A percentile compares a stretch with the other conserved stretches of the same genome.
Conservation (phyloP, 2,113 vertebrate species). For the Candoia aspera region DNA sequence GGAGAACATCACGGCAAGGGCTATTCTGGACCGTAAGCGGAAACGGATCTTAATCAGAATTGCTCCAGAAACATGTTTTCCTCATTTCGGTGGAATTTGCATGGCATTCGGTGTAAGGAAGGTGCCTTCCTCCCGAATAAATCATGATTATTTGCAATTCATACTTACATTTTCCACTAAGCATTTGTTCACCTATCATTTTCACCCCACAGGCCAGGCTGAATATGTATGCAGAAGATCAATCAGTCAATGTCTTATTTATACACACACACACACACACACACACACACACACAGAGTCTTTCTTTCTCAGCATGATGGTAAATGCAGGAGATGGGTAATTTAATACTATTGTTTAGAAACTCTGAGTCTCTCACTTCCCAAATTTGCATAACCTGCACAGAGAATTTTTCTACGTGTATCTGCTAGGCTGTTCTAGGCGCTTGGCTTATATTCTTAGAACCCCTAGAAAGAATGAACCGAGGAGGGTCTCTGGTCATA, state of each 20-base stretch:
- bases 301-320: neutral
- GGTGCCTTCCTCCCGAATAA: neutral
- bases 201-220: neutral
- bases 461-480: neutral
- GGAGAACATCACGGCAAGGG: neutral
- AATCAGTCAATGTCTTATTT: neutral
- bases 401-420: neutral
- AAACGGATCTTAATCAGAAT: conserved; percentile 15
- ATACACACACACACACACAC: neutral
- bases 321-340: neutral
- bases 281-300: neutral
- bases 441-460: neutral
- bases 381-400: too few relatives aligned
- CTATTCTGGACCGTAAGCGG: conserved; percentile 19
- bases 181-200: neutral
- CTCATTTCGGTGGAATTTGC: conserved; percentile 42
- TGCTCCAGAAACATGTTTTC: conserved; percentile 23
- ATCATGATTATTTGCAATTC: conserved; percentile 27
- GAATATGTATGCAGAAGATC: conserved; percentile 3
- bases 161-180: conserved; percentile 5
- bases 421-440: neutral
- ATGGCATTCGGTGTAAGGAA: conserved; percentile 35
- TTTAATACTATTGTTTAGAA: neutral
- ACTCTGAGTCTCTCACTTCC: neutral
- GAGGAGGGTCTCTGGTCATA: neutral